A percentile compares a stretch with the other conserved stretches of the same genome.
Evolutionary conservation across 2,113 vertebrate species (phyloP).

Genomic region (Calypte anna): DNA sequence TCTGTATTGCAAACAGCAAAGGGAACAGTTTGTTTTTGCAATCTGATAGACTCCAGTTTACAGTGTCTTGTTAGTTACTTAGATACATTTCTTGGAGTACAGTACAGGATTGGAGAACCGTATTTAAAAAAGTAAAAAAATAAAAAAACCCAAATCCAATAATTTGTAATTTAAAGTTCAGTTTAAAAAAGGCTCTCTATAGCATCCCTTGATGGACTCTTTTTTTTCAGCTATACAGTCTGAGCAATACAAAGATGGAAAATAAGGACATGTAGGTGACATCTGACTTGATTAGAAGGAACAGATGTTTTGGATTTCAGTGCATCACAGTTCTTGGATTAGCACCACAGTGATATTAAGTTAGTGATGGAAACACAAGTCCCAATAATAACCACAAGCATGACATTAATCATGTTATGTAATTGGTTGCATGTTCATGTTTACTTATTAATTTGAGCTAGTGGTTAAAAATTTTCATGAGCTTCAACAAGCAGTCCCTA

Average conservation of each 20-base stretch:
- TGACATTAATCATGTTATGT: not conserved
- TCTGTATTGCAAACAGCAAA: slow-evolving; percentile 53
- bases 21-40: slow-evolving; percentile 62
- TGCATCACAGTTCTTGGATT: not conserved
- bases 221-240: not conserved
- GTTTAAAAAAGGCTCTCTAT: not conserved
- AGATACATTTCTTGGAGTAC: not conserved
- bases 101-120: not conserved
- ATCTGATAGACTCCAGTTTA: slow-evolving; percentile 45
- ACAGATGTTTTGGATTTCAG: not conserved
- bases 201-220: not conserved
- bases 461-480: not conserved
- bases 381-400: not conserved
- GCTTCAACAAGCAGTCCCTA: not conserved
- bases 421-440: not conserved
- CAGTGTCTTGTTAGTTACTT: not conserved
- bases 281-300: not conserved
- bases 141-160: no score
- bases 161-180: not conserved
- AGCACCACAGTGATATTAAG: not conserved
- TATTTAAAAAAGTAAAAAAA: not conserved
- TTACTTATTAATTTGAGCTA: not conserved
- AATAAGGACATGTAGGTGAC: not conserved
- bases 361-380: not conserved
- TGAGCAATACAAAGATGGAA: not conserved